These are phyloP conservation scores for Epizoanthus fatuus DNA, from an alignment of 92 coral and sea anemone genomes.

Conservation along the genomic window DNA sequence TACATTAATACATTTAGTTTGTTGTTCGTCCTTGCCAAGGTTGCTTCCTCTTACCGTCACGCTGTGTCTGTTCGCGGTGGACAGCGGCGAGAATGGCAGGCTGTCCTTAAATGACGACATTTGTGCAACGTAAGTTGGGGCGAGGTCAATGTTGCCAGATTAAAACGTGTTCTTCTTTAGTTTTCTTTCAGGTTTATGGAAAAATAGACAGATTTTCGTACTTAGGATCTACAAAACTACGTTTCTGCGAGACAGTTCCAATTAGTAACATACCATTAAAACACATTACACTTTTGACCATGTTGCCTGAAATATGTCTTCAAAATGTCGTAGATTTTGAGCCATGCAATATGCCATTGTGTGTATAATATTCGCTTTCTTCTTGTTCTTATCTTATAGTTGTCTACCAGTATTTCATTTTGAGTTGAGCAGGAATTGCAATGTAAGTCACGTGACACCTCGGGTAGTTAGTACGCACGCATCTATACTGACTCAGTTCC, in stretches of 20 bases:
- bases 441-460: constrained; percentile 33
- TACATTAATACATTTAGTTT: background rate
- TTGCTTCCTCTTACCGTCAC: constrained; percentile 67
- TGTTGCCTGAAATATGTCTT: no score
- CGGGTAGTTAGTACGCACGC: background rate
- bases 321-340: no score
- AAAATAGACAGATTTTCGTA: background rate
- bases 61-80: constrained; percentile 68
- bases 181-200: background rate
- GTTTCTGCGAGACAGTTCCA: no score
- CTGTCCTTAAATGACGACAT: constrained; percentile 76
- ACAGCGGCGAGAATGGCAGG: constrained; percentile 66
- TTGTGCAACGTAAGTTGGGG: constrained; percentile 70
- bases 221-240: background rate
- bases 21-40: constrained; percentile 41
- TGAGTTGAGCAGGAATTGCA: constrained; percentile 25
- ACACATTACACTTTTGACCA: no score
- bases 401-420: constrained; percentile 82
- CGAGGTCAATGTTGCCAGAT: no score
- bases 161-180: background rate
- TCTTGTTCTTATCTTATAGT: constrained; percentile 30
- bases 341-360: no score
- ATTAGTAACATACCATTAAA: no score
- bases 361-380: background rate
- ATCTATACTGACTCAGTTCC: no score